Evolutionary conservation across 2,113 vertebrate genomes (phyloP), one percentile per base, ranked within the genome.

Genomic region (Alethe castanea): DNA sequence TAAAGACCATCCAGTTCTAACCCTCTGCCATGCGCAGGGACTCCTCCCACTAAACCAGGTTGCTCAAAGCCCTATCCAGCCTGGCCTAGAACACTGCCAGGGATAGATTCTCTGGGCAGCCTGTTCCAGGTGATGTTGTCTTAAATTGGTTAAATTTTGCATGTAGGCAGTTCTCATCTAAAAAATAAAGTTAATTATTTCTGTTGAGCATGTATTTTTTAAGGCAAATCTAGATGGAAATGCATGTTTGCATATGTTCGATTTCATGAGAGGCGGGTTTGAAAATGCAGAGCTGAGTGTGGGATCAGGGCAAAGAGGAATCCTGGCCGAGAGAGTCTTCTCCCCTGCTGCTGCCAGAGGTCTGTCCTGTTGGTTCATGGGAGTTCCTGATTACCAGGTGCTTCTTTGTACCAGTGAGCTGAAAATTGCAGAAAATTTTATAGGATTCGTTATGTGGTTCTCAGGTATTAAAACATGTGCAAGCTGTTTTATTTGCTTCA

Each of bases 391-490:
- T 20, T 35, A 3, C 5, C 8, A 5, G 28, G 18, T 29, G 53
- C 31, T 73, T 8, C 38, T n/a, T 19, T 25, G 4, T 20, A 0
- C 35, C 28, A 1, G 69, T 45, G 69, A 57, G 12, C 77, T 45
- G 60, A 10, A 31, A 17, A 35, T 13, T 72, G 36, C 12, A 16
- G 59, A 23, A 23, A n/a, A 36, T 14, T 72, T 8, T 22, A 4
- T 9, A 0, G 8, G 8, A 4, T 36, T 65, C 5, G 0, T 50
- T 56, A 0, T 1, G 2, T 14, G 15, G 1, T 40, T 48, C 15
- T 86, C 5, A 0, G 0, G 1, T 36, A 8, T 6, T 42, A 15
- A 47, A 64, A 60, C 67, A 5, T 0, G 1, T 6, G 19, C 4
- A 0, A 11, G 6, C 8, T 11, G 0, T 52, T 86, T n/a, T 57